Percentiles rank a stretch among this genome's conserved stretches.
These are phyloP conservation scores for Caenorhabditis sp. DNA, from an alignment of 2,888 invertebrate genomes.

Conservation along the genomic window DNA sequence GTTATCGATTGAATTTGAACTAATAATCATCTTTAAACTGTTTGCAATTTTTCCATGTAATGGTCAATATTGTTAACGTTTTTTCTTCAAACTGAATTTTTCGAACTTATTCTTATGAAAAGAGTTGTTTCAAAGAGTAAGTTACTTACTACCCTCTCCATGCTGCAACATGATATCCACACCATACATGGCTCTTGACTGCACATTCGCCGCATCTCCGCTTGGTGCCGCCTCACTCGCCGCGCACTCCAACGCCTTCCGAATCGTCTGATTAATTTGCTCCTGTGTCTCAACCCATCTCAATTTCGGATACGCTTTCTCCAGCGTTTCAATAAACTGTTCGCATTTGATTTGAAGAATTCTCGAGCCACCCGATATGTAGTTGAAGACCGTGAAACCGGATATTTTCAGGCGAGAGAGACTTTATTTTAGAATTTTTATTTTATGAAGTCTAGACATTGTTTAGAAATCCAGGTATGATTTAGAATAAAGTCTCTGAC, in stretches of 20 bases:
- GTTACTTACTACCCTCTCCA: conserved; percentile 36
- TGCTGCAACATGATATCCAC: conserved; percentile 84
- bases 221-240: conserved; percentile 79
- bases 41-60: too few species aligned
- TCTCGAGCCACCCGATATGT: conserved; percentile 72
- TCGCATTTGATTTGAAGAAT: conserved; percentile 79
- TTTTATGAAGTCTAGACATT: too few species aligned
- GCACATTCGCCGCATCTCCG: conserved; percentile 82
- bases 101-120: too few species aligned
- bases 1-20: too few species aligned
- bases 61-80: too few species aligned
- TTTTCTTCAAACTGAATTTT: too few species aligned
- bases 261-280: conserved; percentile 79
- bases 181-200: conserved; percentile 88
- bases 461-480: too few species aligned
- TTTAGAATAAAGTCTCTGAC: too few species aligned
- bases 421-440: too few species aligned
- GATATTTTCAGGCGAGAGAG: too few species aligned
- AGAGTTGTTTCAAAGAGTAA: neutral
- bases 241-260: conserved; percentile 81
- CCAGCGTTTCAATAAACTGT: conserved; percentile 82
- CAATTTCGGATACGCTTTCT: conserved; percentile 78
- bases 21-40: too few species aligned
- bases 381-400: conserved; percentile 95
- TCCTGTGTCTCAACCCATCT: conserved; percentile 77